Evolutionary conservation across 2,113 vertebrate genomes (phyloP), one percentile per base, ranked within the genome.

Genomic region (Erythrocercus mccallii): DNA sequence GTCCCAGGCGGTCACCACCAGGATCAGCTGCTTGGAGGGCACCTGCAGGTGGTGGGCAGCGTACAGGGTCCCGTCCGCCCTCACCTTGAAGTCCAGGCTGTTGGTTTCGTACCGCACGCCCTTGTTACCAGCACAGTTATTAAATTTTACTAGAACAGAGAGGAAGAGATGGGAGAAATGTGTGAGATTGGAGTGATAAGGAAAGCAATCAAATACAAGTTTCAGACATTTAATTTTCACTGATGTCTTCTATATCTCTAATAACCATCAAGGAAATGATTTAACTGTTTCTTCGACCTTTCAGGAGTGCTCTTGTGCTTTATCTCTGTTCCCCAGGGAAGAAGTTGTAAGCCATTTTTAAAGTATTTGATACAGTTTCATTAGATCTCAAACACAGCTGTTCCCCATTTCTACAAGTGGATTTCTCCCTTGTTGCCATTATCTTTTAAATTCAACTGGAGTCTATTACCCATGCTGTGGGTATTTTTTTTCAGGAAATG

Each of bases 141-240:
- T 98, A 96, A 99, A 99, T 96, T 97, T 97, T 78, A 99, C 99
- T 99, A 96, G 68, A 97, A 98, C 85, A 97, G 81, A 81, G 96
- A 78, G 66, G 31, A 95, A 86, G 95, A 95, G 92, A 86, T 23
- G 42, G 94, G 71, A 76, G 78, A 78, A 91, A 87, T 7, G 33
- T 85, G 90, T 92, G 96, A 97, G 92, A 82, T 73, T 78, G 88
- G 78, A 18, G 23, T 40, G 93, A 96, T 96, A 97, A 97, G 92
- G 74, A 94, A 96, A 91, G 93, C 94, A 97, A 95, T 95, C 95
- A 94, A 96, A 94, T 45, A 96, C 84, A 91, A 96, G 84, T 83
- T 96, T 92, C 95, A 96, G 90, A 96, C 94, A 94, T 93, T 96
- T 96, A 95, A 96, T 96, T 94, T 83, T 95, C 95, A 90, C 72